phyloP scores from a whole-genome alignment of 2,888 invertebrate genomes.

The Drosophila prolongata region DNA sequence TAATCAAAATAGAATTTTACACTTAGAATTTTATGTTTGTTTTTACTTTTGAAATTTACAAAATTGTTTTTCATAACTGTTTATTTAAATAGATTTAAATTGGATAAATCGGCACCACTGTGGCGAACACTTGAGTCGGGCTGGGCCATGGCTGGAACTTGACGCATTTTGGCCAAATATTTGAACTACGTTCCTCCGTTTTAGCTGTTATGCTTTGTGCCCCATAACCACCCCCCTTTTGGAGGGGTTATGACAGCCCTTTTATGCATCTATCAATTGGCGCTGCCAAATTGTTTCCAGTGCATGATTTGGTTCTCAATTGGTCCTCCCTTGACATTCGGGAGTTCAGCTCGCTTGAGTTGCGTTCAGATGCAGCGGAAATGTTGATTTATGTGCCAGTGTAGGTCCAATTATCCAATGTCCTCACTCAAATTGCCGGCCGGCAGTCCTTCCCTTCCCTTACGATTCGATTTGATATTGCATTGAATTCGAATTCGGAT shows the following conservation, averaged over 20 bases:
- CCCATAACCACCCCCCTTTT: background rate
- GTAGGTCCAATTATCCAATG: conserved; percentile 65
- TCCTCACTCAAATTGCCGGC: conserved; percentile 6
- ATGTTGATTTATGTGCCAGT: conserved; percentile 70
- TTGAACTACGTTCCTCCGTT: conserved; percentile 65
- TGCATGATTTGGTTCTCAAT: conserved; percentile 60
- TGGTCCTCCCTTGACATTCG: conserved; percentile 19
- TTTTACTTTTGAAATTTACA: background rate
- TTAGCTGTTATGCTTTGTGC: conserved; percentile 1
- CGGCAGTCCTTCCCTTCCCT: background rate
- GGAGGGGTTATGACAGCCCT: conserved; percentile 36
- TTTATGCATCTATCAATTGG: conserved; percentile 60
- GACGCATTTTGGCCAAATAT: conserved; percentile 76
- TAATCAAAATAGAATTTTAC: too few species aligned
- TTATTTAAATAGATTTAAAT: background rate
- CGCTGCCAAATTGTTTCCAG: conserved; percentile 53
- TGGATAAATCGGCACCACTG: conserved; percentile 17
- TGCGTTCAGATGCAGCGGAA: conserved; percentile 24
- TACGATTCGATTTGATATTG: conserved; percentile 50
- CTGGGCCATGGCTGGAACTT: conserved; percentile 42
- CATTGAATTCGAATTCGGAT: conserved; percentile 39
- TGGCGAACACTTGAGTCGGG: conserved; percentile 31
- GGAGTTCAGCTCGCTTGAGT: conserved; percentile 29
- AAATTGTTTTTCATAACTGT: background rate
- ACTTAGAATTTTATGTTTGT: background rate